Base-by-base conservation (phyloP, 2,797 vertebrate genomes). In the Artibeus jamaicensis region DNA sequence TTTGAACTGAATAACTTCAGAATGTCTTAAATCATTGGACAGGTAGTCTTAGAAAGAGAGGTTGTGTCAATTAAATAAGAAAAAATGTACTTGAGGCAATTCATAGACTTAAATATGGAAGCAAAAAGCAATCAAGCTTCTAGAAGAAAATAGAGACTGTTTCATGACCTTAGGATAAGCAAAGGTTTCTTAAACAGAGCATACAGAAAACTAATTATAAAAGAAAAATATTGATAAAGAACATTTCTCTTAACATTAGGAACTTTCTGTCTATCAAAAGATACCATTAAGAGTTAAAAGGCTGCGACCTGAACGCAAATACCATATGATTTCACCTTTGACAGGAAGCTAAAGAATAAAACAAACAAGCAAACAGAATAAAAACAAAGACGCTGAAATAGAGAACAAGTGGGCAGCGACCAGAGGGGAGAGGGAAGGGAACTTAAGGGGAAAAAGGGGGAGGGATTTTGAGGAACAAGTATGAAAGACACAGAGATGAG, bases 1-100 rank as follows among this genome's bases (percentile, higher is more conserved):
- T 77, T 74, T 48, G 82, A 76, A 82, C 78, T 78, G 59, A 65
- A 84, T 55, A 24, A n/a, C 59, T 82, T 73, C 46, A 44, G 71
- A 81, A 53, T 68, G 57, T 85, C 92, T 76, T 79, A 79, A 59
- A 82, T 71, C 55, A 78, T 48, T 68, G 44, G 73, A 78, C 44
- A 93, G 62, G 32, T 79, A 85, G 94, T 93, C 78, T 78, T 84
- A 86, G 93, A 95, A 94, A 92, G 73, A 76, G 65, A 91, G 81
- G 55, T 46, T 18, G 39, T 32, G 55, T 86, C 32, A 81, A 93
- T 70, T 86, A 85, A 73, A 73, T 73, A 59, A 62, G 76, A 83
- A 76, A 81, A 81, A 59, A 34, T 39, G 42, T 85, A 85, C 44
- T 86, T 81, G 71, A 62, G 67, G 59, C 1, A 42, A 16, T 77